Evolutionary conservation across 2,888 invertebrate species (phyloP).

Genomic region (Spodoptera exigua): DNA sequence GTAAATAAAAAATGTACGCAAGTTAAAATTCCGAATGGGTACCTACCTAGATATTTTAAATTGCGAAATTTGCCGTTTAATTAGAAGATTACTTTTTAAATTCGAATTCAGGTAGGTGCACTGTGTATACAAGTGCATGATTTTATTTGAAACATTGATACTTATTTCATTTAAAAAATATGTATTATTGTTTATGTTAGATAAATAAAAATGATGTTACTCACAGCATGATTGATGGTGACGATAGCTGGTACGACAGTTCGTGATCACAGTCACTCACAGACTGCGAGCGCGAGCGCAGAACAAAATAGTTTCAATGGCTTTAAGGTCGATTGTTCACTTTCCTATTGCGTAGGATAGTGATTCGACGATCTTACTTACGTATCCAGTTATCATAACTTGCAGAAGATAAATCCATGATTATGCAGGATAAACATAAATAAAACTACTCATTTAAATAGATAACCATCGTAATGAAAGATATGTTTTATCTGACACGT

Average conservation of each 20-base stretch:
- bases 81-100: too few species aligned
- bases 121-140: too few species aligned
- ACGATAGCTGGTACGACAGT: constrained; percentile 49
- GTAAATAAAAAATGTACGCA: too few species aligned
- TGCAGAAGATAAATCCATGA: constrained; percentile 20
- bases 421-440: constrained; percentile 15
- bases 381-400: constrained; percentile 28
- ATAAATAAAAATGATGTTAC: constrained; percentile 33
- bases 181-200: too few species aligned
- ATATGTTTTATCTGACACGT: too few species aligned
- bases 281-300: constrained; percentile 46
- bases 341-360: constrained; percentile 47
- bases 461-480: too few species aligned
- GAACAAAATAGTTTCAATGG: constrained; percentile 44
- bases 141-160: too few species aligned
- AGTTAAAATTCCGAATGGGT: too few species aligned
- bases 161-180: constrained; percentile 9
- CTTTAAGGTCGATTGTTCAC: constrained; percentile 54
- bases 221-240: constrained; percentile 58
- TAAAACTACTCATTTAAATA: not conserved
- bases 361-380: constrained; percentile 42
- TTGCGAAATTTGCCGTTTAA: too few species aligned
- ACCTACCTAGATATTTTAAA: too few species aligned
- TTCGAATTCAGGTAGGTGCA: too few species aligned
- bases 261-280: constrained; percentile 52